phyloP scores from a whole-genome alignment of 2,888 invertebrate species.

The Busseola fusca region DNA sequence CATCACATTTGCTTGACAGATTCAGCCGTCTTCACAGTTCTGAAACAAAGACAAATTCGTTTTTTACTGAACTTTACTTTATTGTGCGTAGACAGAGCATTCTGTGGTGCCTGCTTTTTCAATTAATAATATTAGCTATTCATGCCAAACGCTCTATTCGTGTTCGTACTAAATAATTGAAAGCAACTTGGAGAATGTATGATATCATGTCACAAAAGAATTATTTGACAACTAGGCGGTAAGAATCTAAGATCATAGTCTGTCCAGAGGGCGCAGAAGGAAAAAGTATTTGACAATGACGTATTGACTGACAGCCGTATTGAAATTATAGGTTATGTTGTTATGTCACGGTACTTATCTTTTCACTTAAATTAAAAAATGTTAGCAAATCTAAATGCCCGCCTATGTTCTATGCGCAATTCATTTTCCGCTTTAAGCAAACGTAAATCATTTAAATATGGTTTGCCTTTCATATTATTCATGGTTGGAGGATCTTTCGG shows the following conservation, averaged over 20 bases:
- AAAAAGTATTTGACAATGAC: too few species aligned
- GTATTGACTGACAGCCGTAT: too few species aligned
- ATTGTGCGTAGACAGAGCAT: too few species aligned
- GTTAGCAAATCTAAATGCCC: slow-evolving; percentile 54
- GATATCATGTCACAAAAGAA: neutral
- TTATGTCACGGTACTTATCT: slow-evolving; percentile 32
- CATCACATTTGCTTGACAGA: slow-evolving; percentile 4
- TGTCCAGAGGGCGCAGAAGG: too few species aligned
- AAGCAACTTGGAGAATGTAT: neutral
- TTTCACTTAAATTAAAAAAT: slow-evolving; percentile 43
- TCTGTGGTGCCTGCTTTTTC: neutral
- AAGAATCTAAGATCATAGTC: too few species aligned
- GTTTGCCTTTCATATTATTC: slow-evolving; percentile 92
- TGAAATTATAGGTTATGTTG: slow-evolving; percentile 49
- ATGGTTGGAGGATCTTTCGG: slow-evolving; percentile 94
- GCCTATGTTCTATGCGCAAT: slow-evolving; percentile 64
- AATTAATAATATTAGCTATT: neutral
- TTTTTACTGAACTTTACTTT: neutral
- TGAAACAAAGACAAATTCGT: neutral
- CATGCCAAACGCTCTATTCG: neutral
- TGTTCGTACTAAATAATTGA: neutral
- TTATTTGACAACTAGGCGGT: too few species aligned
- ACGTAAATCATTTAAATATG: slow-evolving; percentile 86
- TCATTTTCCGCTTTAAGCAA: slow-evolving; percentile 71
- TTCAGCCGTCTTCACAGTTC: neutral